Percentiles rank a stretch among this genome's conserved stretches.
These are phyloP conservation scores for Leptopilina boulardi DNA, from an alignment of 1,140 invertebrate species.

Conservation along the genomic window DNA sequence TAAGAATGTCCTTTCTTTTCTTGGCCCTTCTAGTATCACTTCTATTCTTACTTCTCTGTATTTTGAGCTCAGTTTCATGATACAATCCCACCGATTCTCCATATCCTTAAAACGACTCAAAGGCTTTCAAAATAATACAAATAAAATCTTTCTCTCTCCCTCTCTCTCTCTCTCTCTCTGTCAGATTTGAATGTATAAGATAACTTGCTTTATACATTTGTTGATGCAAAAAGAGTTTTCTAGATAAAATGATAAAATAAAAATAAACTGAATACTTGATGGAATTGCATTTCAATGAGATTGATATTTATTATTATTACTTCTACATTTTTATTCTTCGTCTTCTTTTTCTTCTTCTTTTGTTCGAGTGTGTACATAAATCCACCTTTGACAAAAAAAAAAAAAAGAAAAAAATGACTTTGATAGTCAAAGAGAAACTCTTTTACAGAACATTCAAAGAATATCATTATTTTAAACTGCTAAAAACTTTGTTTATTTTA, in stretches of 20 bases:
- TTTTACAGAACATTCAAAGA: constrained; percentile 1
- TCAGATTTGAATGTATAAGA: constrained; percentile 36
- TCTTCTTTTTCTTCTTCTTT: background rate
- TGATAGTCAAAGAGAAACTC: background rate
- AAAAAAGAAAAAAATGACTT: background rate
- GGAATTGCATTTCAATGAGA: background rate
- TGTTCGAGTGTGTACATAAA: background rate
- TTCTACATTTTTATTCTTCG: background rate
- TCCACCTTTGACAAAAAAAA: background rate
- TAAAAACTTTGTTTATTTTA: background rate
- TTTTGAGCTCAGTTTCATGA: background rate
- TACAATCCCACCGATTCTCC: background rate
- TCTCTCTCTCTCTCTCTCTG: too few relatives aligned
- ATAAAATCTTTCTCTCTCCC: constrained; percentile 24
- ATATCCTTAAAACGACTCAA: constrained; percentile 27
- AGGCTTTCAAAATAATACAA: constrained; percentile 19
- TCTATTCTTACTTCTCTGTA: constrained; percentile 1
- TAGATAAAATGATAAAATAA: constrained; percentile 17
- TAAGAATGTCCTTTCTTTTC: background rate
- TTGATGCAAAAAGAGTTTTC: constrained; percentile 51
- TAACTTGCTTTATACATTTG: constrained; percentile 43
- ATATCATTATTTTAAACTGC: constrained; percentile 14
- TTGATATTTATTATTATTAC: constrained; percentile 10
- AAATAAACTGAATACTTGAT: constrained; percentile 14
- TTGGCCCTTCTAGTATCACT: background rate